Conservation (phyloP, 2,888 invertebrate genomes). For the Chorisops tibialis region DNA sequence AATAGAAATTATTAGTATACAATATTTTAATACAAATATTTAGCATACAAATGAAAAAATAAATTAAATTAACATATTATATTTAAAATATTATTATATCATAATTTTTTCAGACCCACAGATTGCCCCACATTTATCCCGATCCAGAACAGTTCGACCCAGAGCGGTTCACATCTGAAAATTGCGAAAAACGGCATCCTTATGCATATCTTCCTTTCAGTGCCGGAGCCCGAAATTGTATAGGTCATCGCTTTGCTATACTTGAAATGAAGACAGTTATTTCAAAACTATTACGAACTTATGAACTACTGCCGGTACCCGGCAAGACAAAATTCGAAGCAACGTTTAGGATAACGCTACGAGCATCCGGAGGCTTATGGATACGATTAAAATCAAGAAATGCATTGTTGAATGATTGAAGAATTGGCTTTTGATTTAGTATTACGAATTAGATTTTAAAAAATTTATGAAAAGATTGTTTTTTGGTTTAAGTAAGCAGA, state of each 20-base stretch:
- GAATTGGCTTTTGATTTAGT: too few relatives aligned
- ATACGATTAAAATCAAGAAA: slow-evolving; percentile 52
- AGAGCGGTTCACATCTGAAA: slow-evolving; percentile 57
- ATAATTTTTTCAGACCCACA: too few relatives aligned
- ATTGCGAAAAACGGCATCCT: slow-evolving; percentile 55
- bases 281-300: slow-evolving; percentile 55
- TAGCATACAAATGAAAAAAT: too few relatives aligned
- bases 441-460: too few relatives aligned
- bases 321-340: slow-evolving; percentile 55
- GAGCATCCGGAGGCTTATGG: slow-evolving; percentile 60
- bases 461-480: too few relatives aligned
- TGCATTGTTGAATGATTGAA: neutral
- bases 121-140: slow-evolving; percentile 56
- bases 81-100: too few relatives aligned
- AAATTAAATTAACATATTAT: too few relatives aligned
- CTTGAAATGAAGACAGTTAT: slow-evolving; percentile 61
- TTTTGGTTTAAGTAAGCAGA: too few relatives aligned
- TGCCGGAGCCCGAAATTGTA: slow-evolving; percentile 58
- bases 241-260: slow-evolving; percentile 59
- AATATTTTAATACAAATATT: too few relatives aligned
- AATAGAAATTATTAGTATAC: too few relatives aligned
- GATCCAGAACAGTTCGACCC: slow-evolving; percentile 59
- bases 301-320: slow-evolving; percentile 52
- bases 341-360: slow-evolving; percentile 56
- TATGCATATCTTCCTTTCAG: slow-evolving; percentile 61